phyloP scores from a whole-genome alignment of 2,888 invertebrate genomes.

The Linnaemya vulpina region DNA sequence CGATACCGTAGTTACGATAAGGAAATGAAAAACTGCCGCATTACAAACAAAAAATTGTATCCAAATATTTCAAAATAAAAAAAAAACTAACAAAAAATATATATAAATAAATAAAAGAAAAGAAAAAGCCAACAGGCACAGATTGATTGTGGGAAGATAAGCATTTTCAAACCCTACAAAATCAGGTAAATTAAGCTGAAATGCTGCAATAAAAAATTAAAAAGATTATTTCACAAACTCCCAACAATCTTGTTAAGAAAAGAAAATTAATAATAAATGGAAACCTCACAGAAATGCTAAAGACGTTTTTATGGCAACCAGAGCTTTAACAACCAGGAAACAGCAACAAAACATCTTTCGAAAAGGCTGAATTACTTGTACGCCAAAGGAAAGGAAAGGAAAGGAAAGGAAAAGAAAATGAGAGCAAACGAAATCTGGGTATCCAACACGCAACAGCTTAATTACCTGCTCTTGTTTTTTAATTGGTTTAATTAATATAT shows the following conservation, averaged over 20 bases:
- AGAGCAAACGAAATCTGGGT: conserved; percentile 29
- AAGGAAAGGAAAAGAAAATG: conserved; percentile 11
- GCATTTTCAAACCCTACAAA: conserved; percentile 10
- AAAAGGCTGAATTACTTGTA: conserved; percentile 26
- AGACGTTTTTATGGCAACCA: conserved; percentile 26
- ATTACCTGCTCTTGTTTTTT: conserved; percentile 80
- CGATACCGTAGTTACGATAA: conserved; percentile 28
- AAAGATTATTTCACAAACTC: conserved; percentile 46
- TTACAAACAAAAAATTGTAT: neutral
- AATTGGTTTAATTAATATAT: conserved; percentile 83
- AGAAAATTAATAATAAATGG: neutral
- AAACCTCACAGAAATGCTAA: conserved; percentile 28
- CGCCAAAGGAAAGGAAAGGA: conserved; percentile 29
- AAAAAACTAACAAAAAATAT: neutral
- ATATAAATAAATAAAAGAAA: neutral
- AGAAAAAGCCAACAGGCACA: conserved; percentile 1
- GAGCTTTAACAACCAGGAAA: neutral
- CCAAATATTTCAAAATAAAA: neutral
- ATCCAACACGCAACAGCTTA: conserved; percentile 81
- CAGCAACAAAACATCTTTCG: conserved; percentile 28
- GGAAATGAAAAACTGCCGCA: conserved; percentile 48
- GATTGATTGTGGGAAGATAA: conserved; percentile 47
- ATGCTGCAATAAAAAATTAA: conserved; percentile 47
- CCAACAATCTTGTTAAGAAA: conserved; percentile 10
- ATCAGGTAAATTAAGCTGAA: conserved; percentile 54